Evolutionary conservation across 2,113 vertebrate species (phyloP).

Genomic region (Callionymus lyra): DNA sequence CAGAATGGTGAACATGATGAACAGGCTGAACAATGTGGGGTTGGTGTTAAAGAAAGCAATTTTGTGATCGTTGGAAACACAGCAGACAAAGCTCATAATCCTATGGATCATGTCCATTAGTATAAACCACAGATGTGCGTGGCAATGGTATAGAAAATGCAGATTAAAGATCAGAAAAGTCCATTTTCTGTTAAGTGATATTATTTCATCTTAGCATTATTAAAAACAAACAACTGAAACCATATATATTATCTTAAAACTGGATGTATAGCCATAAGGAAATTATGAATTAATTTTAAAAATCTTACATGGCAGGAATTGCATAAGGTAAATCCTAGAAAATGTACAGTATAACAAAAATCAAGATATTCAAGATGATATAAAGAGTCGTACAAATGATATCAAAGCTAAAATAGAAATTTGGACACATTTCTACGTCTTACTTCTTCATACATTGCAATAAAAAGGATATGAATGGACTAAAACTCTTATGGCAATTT

Average conservation of each 20-base stretch:
- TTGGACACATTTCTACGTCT: no score
- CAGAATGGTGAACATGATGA: slow-evolving; percentile 98
- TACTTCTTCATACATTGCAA: not conserved
- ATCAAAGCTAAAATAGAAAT: no score
- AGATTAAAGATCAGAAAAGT: slow-evolving; percentile 26
- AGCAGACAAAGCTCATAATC: slow-evolving; percentile 15
- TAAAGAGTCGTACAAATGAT: no score
- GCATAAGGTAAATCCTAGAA: no score
- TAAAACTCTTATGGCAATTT: slow-evolving; percentile 84
- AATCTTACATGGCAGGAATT: no score
- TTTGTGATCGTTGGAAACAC: not conserved
- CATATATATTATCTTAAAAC: no score
- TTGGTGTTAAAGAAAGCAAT: slow-evolving; percentile 67
- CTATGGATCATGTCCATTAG: slow-evolving; percentile 13
- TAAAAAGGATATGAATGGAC: slow-evolving; percentile 98
- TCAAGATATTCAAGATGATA: no score
- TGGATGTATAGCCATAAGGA: no score
- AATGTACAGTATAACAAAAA: no score
- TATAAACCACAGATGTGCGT: slow-evolving; percentile 13
- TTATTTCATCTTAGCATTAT: slow-evolving; percentile 10
- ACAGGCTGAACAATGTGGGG: slow-evolving; percentile 86
- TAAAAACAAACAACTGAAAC: no score
- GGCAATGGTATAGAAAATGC: slow-evolving; percentile 12
- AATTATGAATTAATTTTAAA: no score
- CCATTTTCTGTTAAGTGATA: slow-evolving; percentile 11